Conservation (phyloP, 92 coral and sea anemone genomes). For the Porites lobata region DNA sequence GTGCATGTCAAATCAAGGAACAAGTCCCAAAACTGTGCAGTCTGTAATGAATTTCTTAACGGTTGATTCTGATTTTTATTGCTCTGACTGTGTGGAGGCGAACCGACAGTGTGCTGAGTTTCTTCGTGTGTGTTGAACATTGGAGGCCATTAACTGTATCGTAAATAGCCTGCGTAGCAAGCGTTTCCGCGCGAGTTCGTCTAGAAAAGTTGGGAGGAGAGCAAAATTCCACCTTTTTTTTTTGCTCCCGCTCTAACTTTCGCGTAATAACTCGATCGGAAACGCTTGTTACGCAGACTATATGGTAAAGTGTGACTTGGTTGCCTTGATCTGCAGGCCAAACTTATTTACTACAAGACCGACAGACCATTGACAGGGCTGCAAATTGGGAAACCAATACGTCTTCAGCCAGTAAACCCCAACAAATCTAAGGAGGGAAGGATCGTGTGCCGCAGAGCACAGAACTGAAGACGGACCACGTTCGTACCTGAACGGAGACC, state of each 20-base stretch:
- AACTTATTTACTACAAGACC: constrained; percentile 22
- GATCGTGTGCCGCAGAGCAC: neutral
- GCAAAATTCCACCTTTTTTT: no score
- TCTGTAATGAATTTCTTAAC: constrained; percentile 30
- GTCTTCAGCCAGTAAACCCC: constrained; percentile 29
- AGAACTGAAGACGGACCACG: constrained; percentile 5
- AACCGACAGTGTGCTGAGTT: constrained; percentile 23
- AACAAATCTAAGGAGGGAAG: constrained; percentile 26
- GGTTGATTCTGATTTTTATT: no score
- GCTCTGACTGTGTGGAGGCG: neutral
- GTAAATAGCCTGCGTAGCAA: no score
- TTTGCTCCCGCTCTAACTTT: no score
- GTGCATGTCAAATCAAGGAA: constrained; percentile 55
- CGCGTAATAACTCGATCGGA: no score
- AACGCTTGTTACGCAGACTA: no score
- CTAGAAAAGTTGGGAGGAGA: no score
- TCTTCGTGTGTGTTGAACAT: no score
- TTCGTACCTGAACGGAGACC: constrained; percentile 14
- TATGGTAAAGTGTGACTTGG: no score
- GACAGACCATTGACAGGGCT: constrained; percentile 44
- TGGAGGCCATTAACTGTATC: no score
- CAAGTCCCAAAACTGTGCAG: constrained; percentile 42
- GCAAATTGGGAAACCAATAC: constrained; percentile 25
- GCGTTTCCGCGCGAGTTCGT: no score
- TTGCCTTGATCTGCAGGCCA: neutral